Evolutionary conservation across 2,797 vertebrate genomes (phyloP), one percentile per base, ranked within the genome.

Genomic region (Pangasius mekongensis): DNA sequence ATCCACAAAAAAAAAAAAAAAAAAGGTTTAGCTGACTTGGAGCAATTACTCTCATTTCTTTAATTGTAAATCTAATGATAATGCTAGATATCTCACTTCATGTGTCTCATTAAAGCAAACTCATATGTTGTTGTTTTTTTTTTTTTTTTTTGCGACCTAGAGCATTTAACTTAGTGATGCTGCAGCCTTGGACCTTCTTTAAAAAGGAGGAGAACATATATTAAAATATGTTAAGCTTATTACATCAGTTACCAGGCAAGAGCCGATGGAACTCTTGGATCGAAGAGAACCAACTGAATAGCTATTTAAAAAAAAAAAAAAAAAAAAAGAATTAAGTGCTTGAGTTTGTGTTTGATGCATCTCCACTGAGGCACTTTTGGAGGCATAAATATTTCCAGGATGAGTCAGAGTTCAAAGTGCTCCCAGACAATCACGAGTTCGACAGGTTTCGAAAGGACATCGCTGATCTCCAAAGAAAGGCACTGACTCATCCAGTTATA

Each of bases 351-450:
- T 22, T 33, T 54, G 22, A 56, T 58, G 52, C 13, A 33, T 39
- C 20, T 62, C 43, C 71, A 49, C 56, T 56, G 87, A 80, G 77
- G 82, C 84, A 78, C 58, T 83, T 83, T 56, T 80, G 54, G 43
- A 73, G 69, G 69, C 47, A 62, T 78, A 87, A 84, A 87, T 78
- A 80, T 69, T 36, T 27, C 33, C 2, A 33, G 64, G 49, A 86
- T 90, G 87, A 62, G 69, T 90, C 88, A 90, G 81, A 66, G 89
- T 88, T 88, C 89, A 88, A 90, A 90, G 91, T 87, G 43, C 33
- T 54, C 33, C 36, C 73, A 52, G 62, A 78, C 58, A 27, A 81
- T 74, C 54, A 54, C 76, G 27, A 3, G 74, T 85, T 85, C 76
- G 39, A 52, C 52, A 58, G 64, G 52, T 39, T 60, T 64, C n/a